Base-by-base conservation (phyloP, 2,113 vertebrate species). In the Polypterus bichir region DNA sequence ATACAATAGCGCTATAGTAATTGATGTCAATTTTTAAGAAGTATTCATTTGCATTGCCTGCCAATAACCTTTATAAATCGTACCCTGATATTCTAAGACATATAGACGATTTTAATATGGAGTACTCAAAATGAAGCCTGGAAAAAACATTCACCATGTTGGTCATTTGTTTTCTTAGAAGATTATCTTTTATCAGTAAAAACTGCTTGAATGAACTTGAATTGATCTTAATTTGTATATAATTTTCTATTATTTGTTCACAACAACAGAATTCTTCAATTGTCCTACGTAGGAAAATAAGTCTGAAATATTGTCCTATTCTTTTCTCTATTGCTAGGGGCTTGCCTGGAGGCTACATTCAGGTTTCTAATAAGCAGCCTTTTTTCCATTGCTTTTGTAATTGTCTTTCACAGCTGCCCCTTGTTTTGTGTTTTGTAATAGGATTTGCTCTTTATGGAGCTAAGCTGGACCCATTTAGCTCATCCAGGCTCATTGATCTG, bases 401-500 rank as follows among this genome's bases (percentile, higher is more conserved):
- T 84, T 78, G 81, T 81, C 79, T 82, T 78, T 77, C 74, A 75
- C 83, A 89, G 86, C 88, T 89, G 86, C 80, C 80, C 74, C 72
- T 72, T 74, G 82, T 81, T 83, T 77, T 84, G 84, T 74, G 81
- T 86, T 83, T 82, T 86, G 81, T 87, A 89, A 86, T 84, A 77
- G 74, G 79, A 89, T 88, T 88, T 86, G 81, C 83, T 76, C 76
- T 78, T 79, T 83, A 77, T 80, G 81, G 81, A 80, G 77, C 79
- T 77, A 64, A 69, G 73, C 86, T 86, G 81, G 79, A 72, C 76
- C 79, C 83, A 85, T 84, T 86, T 85, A 84, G 84, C 72, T 61
- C 85, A 79, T 81, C 80, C 86, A 82, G 83, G 86, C 80, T 82
- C 80, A 88, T 88, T 89, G 88, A 89, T 89, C 85, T 86, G 74